Evolutionary conservation across 2,113 vertebrate species (phyloP).

Genomic region (Malurus alboscapulatus): DNA sequence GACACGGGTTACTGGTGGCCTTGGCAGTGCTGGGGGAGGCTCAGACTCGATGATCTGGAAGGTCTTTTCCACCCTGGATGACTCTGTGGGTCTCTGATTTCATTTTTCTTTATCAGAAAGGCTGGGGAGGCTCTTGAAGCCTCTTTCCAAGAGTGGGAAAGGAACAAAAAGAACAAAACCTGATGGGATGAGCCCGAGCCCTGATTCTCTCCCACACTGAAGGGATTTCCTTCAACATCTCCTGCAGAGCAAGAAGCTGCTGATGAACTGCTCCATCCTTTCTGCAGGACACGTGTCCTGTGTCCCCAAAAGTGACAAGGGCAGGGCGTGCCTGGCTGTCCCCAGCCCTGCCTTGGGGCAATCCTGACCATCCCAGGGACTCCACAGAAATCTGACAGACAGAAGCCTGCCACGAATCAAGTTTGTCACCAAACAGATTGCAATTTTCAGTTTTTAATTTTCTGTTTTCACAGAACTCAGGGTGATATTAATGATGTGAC

Average conservation of each 20-base stretch:
- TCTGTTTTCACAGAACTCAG: neutral
- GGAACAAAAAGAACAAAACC: neutral
- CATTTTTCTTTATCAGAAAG: neutral
- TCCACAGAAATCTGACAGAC: neutral
- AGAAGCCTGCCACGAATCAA: neutral
- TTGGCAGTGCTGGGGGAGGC: neutral
- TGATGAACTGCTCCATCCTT: neutral
- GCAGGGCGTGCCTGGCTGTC: neutral
- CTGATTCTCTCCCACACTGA: neutral
- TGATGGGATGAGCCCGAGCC: neutral
- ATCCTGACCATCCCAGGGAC: neutral
- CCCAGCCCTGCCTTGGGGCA: neutral
- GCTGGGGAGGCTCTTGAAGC: neutral
- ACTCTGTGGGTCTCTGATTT: neutral
- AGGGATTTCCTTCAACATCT: rapidly evolving
- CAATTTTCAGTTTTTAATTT: neutral
- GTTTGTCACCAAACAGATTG: neutral
- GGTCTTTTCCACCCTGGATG: neutral
- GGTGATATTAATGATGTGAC: neutral
- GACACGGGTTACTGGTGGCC: neutral
- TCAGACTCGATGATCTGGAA: neutral
- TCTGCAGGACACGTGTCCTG: neutral
- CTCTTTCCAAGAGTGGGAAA: neutral
- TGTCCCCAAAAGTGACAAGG: neutral
- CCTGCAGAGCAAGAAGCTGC: neutral